Base-by-base conservation (phyloP, 1,140 invertebrate genomes). In the Papilio machaon region DNA sequence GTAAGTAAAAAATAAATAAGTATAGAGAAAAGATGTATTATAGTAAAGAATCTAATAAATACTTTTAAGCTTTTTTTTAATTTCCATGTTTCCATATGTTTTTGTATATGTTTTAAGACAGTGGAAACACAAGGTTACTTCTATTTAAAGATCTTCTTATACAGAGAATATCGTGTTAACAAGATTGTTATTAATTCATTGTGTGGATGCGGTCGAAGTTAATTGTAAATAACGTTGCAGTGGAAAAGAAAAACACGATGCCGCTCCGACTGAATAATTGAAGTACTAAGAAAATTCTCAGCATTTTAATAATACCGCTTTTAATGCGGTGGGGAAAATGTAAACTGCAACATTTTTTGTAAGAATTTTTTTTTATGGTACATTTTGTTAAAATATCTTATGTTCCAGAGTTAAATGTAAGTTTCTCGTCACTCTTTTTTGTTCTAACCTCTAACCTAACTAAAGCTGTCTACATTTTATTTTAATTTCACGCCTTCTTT, bases 201-300 rank as follows among this genome's bases (percentile, higher is more conserved):
- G 4, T 2, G 11, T 35, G 64, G 10, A 35, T 35, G 64, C 64
- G 64, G 64, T 67, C 58, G 23, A n/a, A n/a, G 23, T 11, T 67
- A 67, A 67, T 67, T 67, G 64, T 67, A 67, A 67, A 67, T 67
- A 67, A 67, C 64, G 64, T 67, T 35, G 30, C 23, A 35, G 64
- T 67, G 10, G 30, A 67, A 35, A 15, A 67, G 64, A 67, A 67
- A 67, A 67, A 67, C 64, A 35, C 64, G 64, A 2, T 30, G 64
- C 64, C 30, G 30, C 23, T 19, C 17, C 58, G 15, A 5, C 17
- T 67, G 64, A 67, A 67, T 67, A 67, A 67, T 35, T 67, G 64
- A 67, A 35, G 30, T 11, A 67, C 64, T 35, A 67, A 30, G 60
- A 64, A 15, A 67, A 67, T 30, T 30, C 9, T 19, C 9, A 19